Conservation (phyloP, 2,888 invertebrate genomes). For the Sisyra terminalis region DNA sequence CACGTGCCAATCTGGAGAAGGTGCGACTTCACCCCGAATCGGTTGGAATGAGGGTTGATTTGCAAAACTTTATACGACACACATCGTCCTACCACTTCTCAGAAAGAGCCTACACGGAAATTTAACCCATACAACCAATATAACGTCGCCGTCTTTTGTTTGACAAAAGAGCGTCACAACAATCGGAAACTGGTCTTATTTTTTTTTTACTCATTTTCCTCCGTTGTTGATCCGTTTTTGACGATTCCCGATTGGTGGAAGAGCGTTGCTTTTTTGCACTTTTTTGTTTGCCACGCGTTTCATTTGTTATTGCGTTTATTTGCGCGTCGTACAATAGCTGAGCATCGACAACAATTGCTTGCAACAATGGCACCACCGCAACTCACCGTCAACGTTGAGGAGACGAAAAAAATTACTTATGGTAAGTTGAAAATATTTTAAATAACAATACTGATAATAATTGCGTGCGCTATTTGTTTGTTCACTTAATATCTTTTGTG, state of each 20-base stretch:
- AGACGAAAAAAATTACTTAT: not conserved
- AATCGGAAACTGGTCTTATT: too few relatives aligned
- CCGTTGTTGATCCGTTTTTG: not conserved
- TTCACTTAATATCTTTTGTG: not conserved
- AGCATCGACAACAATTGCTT: too few relatives aligned
- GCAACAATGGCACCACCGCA: conserved; percentile 9
- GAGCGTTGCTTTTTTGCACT: too few relatives aligned
- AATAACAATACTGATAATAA: too few relatives aligned
- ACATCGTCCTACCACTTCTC: conserved; percentile 65
- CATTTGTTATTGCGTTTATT: not conserved
- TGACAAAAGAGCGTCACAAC: not conserved
- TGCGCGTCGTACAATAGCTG: not conserved
- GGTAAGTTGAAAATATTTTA: not conserved
- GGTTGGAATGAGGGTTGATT: conserved; percentile 60
- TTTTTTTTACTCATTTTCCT: not conserved
- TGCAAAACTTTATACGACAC: conserved; percentile 57
- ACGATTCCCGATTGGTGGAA: not conserved
- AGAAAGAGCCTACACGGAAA: conserved; percentile 28
- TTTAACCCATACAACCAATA: not conserved
- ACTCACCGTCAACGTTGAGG: not conserved
- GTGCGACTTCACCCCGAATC: conserved; percentile 33
- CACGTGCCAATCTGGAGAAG: conserved; percentile 33
- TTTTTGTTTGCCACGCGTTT: too few relatives aligned
- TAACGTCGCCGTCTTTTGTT: not conserved
- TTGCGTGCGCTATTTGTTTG: too few relatives aligned